Evolutionary conservation across 2,113 vertebrate species (phyloP).

Genomic region (Varanus salvator): DNA sequence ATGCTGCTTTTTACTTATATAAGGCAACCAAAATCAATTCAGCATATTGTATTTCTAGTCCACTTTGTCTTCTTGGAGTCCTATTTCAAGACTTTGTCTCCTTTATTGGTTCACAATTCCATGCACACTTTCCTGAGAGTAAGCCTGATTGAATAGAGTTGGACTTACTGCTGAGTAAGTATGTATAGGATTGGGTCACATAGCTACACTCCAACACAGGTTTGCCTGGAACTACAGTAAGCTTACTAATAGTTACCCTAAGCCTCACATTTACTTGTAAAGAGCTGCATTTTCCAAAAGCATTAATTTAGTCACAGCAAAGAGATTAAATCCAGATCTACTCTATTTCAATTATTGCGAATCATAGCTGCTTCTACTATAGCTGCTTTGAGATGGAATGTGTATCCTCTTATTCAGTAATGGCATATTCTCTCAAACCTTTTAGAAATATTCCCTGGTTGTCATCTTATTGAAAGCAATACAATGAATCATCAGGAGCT

Average conservation of each 20-base stretch:
- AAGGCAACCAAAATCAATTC: not conserved
- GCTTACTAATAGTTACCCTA: no score
- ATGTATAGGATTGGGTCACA: not conserved
- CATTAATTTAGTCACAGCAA: constrained; percentile 17
- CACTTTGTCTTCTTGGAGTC: not conserved
- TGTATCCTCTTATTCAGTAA: not conserved
- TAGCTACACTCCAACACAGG: no score
- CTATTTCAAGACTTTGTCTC: not conserved
- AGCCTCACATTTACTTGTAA: not conserved
- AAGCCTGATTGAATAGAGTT: not conserved
- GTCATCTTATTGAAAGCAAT: not conserved
- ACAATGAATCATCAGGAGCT: not conserved
- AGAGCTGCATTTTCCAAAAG: not conserved
- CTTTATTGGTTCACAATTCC: not conserved
- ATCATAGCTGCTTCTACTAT: not conserved
- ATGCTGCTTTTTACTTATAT: no score
- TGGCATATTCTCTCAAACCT: not conserved
- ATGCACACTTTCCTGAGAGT: not conserved
- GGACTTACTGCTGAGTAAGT: no score
- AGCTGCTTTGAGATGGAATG: not conserved
- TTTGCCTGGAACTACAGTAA: not conserved
- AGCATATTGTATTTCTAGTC: not conserved
- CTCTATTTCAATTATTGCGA: not conserved
- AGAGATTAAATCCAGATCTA: not conserved
- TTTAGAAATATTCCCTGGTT: constrained; percentile 38